Base-by-base conservation (phyloP, 2,113 vertebrate species). In the Mesembrinibis cayennensis region DNA sequence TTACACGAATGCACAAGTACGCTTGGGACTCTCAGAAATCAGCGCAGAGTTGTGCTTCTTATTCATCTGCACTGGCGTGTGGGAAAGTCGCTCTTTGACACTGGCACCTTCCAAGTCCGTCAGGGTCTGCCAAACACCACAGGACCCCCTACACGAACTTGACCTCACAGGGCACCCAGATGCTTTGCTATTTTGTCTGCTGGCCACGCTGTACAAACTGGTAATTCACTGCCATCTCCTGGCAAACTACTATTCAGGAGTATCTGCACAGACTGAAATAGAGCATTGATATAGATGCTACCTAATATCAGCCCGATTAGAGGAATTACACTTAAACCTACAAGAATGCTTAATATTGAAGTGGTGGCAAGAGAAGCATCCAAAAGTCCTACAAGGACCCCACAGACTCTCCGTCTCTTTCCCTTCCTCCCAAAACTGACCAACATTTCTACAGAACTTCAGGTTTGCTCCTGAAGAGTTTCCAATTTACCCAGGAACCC, bases 191-290 rank as follows among this genome's bases (percentile, higher is more conserved):
- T 21, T 77, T 26, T n/a, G 79, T 4, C 66, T 73, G 80, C 80
- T 50, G 63, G 45, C 56, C 72, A 81, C 0, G 0, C 82, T 12
- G 7, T 52, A 61, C 58, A 34, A 69, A 25, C 32, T 27, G 71
- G 85, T 32, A 23, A 87, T 12, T 62, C 92, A 94, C 82, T 80
- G 95, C 94, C 92, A 87, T 12, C 92, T 96, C 92, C 92, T 82
- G 97, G 94, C 89, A 79, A 86, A 32, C 16, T 44, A 12, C 38
- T 58, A 1, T 22, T 66, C 25, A 7, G 10, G 29, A 90, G 22
- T 1, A 18, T 9, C 66, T 7, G 32, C 5, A 21, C 34, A 25
- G 32, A 34, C 53, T 13, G 32, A 49, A 56, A 52, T 29, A 63
- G 53, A 72, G 65, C 62, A 34, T 4, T 13, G 40, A 11, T 62